phyloP scores from a whole-genome alignment of 2,888 invertebrate species.

The Drosophila greeni region DNA sequence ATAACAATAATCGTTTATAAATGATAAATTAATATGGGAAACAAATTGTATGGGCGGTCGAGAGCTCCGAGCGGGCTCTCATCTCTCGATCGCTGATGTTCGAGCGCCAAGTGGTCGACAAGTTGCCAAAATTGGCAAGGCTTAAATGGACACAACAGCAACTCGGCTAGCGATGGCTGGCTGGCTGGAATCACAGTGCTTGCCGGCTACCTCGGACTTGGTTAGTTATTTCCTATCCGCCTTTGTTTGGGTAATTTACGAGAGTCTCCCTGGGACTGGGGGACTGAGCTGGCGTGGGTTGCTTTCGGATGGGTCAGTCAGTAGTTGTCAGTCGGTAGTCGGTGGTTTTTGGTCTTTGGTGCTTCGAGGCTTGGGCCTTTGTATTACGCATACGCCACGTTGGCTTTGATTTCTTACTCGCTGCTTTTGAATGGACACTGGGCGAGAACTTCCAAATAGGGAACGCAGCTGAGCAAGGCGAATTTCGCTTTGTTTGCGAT shows the following conservation, averaged over 20 bases:
- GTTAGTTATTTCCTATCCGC: conserved; percentile 63
- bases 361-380: conserved; percentile 30
- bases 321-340: conserved; percentile 13
- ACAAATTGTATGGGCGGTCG: conserved; percentile 64
- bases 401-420: conserved; percentile 39
- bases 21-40: conserved; percentile 73
- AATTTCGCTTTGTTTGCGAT: conserved; percentile 34
- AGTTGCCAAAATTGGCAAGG: conserved; percentile 75
- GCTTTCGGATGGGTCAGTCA: conserved; percentile 45
- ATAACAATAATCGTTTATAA: conserved; percentile 70
- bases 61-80: conserved; percentile 25
- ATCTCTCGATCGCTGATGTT: conserved; percentile 24
- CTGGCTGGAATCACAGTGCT: conserved; percentile 16
- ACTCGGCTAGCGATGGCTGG: conserved; percentile 12
- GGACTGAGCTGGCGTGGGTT: conserved; percentile 38
- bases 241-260: conserved; percentile 52
- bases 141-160: conserved; percentile 65
- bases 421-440: conserved; percentile 15
- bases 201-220: conserved; percentile 35
- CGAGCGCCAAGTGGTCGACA: conserved; percentile 57
- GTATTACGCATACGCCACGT: conserved; percentile 60
- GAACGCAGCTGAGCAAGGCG: conserved; percentile 19
- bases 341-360: conserved; percentile 3
- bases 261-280: conserved; percentile 18
- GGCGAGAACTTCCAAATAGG: conserved; percentile 40